Evolutionary conservation across 2,888 invertebrate species (phyloP).

Genomic region (Coenonympha glycerion): DNA sequence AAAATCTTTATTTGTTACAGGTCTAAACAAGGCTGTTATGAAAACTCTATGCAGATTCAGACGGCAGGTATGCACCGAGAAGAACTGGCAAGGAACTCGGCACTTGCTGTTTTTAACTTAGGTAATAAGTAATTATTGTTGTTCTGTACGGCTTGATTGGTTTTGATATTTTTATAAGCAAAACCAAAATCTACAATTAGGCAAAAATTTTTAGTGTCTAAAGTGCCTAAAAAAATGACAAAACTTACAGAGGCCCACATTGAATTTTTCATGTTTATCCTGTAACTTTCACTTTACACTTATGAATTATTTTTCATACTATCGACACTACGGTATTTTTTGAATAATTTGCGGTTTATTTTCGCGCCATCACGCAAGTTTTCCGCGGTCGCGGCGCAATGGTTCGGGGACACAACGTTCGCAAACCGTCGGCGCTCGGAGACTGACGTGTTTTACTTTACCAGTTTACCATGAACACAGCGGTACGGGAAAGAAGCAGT

Average conservation of each 20-base stretch:
- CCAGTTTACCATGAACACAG: conserved; percentile 1
- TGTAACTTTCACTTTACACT: conserved; percentile 24
- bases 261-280: conserved; percentile 39
- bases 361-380: conserved; percentile 65
- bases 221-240: background rate
- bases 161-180: too few relatives aligned
- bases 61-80: too few relatives aligned
- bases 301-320: conserved; percentile 12
- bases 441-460: conserved; percentile 39
- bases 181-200: too few relatives aligned
- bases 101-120: too few relatives aligned
- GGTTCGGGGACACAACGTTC: conserved; percentile 40
- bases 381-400: conserved; percentile 45
- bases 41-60: too few relatives aligned
- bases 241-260: conserved; percentile 45
- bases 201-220: too few relatives aligned
- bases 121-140: too few relatives aligned
- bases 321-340: conserved; percentile 13
- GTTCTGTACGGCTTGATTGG: too few relatives aligned
- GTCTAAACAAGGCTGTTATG: too few relatives aligned
- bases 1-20: too few relatives aligned
- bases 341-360: conserved; percentile 30
- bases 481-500: too few relatives aligned
- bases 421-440: conserved; percentile 39
- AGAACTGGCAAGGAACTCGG: too few relatives aligned